These are phyloP conservation scores for Doryteuthis pealeii DNA, from an alignment of 1,140 invertebrate species.

Conservation along the genomic window DNA sequence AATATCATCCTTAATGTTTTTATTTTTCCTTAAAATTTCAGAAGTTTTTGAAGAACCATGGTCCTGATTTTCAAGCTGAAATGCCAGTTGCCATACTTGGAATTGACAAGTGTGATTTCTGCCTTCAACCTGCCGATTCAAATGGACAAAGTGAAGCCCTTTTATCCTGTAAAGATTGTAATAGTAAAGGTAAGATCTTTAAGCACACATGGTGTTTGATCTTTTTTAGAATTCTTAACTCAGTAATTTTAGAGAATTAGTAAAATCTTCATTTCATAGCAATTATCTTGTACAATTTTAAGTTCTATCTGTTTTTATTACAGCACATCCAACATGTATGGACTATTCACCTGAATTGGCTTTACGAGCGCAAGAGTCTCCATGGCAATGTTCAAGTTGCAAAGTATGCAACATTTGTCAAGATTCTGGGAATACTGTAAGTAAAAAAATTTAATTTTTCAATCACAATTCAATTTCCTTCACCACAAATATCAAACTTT, in stretches of 20 bases:
- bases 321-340: conserved; percentile 63
- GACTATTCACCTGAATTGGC: conserved; percentile 57
- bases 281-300: too few relatives aligned
- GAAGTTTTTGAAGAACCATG: conserved; percentile 2
- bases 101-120: conserved; percentile 55
- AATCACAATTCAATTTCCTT: too few relatives aligned
- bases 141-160: conserved; percentile 69
- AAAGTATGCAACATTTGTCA: conserved; percentile 60
- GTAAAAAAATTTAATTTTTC: conserved; percentile 22
- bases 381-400: conserved; percentile 62
- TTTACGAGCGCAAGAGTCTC: conserved; percentile 45
- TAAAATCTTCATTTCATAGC: too few relatives aligned
- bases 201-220: too few relatives aligned
- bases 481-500: too few relatives aligned
- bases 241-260: too few relatives aligned
- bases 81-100: neutral
- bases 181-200: conserved; percentile 71
- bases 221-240: too few relatives aligned
- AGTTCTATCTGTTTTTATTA: conserved; percentile 19
- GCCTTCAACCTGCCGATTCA: conserved; percentile 47
- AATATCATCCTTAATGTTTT: neutral
- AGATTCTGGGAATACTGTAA: conserved; percentile 51
- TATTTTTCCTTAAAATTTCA: neutral
- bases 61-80: conserved; percentile 3
- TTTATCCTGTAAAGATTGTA: conserved; percentile 77